These are phyloP conservation scores for Cydia fagiglandana DNA, from an alignment of 1,140 invertebrate genomes.

Conservation along the genomic window DNA sequence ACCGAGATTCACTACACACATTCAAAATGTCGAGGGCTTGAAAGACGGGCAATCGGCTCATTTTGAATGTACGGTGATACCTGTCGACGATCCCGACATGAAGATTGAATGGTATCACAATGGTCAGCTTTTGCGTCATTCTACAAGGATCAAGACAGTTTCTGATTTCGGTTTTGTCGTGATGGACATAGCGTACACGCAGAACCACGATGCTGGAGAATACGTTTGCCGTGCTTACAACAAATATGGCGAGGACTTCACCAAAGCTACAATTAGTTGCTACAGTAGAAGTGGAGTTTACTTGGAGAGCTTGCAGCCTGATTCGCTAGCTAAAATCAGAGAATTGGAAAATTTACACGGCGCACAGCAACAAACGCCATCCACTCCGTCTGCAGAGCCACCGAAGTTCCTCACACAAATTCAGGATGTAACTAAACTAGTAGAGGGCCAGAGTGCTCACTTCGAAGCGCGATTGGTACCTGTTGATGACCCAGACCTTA, in stretches of 20 bases:
- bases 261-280: conserved; percentile 89
- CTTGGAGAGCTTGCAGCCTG: conserved; percentile 95
- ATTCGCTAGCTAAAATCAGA: conserved; percentile 93
- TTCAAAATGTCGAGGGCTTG: conserved; percentile 90
- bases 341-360: conserved; percentile 90
- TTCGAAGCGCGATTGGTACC: conserved; percentile 95
- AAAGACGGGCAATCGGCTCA: conserved; percentile 95
- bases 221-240: conserved; percentile 94
- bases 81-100: conserved; percentile 95
- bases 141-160: conserved; percentile 94
- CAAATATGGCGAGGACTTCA: conserved; percentile 94
- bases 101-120: conserved; percentile 98
- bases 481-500: conserved; percentile 94
- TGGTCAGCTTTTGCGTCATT: conserved; percentile 91
- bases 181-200: conserved; percentile 96
- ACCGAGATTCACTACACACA: conserved; percentile 91
- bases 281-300: conserved; percentile 94
- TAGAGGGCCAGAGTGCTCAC: conserved; percentile 96
- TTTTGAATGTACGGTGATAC: conserved; percentile 94
- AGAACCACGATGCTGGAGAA: conserved; percentile 95
- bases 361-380: conserved; percentile 80
- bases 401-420: conserved; percentile 96
- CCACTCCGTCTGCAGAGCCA: conserved; percentile 87
- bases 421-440: conserved; percentile 87
- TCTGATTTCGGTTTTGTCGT: conserved; percentile 98